A percentile compares a stretch with the other conserved stretches of the same genome.
These are phyloP conservation scores for Aspidoscelis tigris DNA, from an alignment of 2,113 vertebrate genomes.

Conservation along the genomic window DNA sequence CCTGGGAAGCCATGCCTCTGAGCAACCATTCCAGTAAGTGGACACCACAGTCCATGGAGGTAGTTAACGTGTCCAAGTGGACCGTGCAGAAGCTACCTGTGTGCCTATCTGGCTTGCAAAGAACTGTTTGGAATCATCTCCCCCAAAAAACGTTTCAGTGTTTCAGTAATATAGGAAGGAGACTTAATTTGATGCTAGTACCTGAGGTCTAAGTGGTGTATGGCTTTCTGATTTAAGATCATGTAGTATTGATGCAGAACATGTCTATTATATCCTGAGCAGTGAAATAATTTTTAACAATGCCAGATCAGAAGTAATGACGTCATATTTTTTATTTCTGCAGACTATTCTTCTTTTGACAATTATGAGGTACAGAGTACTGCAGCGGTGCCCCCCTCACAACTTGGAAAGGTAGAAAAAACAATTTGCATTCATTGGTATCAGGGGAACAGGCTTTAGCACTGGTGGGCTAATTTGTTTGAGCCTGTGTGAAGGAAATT, in stretches of 20 bases:
- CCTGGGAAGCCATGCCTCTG: no score
- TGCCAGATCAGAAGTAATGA: conserved; percentile 27
- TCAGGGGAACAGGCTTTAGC: conserved; percentile 14
- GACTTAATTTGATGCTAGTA: background rate
- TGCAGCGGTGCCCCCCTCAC: background rate
- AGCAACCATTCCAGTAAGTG: no score
- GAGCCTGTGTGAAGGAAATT: background rate
- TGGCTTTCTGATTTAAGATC: background rate
- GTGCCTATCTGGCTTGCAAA: background rate
- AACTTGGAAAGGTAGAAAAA: conserved; percentile 40
- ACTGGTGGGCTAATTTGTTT: background rate
- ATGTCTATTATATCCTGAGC: background rate
- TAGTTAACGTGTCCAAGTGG: no score
- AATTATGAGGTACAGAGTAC: conserved; percentile 30
- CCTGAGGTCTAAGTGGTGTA: background rate
- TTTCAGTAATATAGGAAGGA: background rate
- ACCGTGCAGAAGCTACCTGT: no score
- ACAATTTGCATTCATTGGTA: background rate
- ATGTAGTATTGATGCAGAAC: no score
- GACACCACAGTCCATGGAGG: no score
- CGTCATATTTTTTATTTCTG: conserved; percentile 28
- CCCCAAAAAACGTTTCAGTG: background rate
- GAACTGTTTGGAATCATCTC: background rate
- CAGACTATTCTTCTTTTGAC: conserved; percentile 22
- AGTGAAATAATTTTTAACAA: background rate